Evolutionary conservation across 2,797 vertebrate genomes (phyloP), one percentile per base, ranked within the genome.

Genomic region (Takifugu ocellatus): DNA sequence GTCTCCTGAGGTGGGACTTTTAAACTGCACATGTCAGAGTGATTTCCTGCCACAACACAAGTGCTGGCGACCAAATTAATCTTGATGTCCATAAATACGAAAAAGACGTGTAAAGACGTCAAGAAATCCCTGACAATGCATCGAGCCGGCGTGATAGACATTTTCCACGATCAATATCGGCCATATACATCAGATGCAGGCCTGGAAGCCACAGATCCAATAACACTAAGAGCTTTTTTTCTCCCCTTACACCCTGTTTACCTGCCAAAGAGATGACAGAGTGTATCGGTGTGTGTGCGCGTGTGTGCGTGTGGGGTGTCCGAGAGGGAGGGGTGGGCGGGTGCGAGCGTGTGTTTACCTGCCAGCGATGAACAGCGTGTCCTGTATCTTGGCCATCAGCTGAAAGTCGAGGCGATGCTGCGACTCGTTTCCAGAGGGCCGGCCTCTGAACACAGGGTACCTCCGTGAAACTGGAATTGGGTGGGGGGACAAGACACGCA

Each of bases 351-450:
- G 55, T n/a, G 52, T 89, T 92, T 95, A 99, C 97, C 97, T 98
- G 94, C 97, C 96, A 89, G 96, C 92, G 58, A 99, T 97, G 92
- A 98, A 99, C 89, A 99, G 94, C 68, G 94, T 98, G 92, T 99
- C 96, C 92, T 94, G 96, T 90, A 99, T 99, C 91, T 94, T 96
- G 88, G 96, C 78, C 97, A 99, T 99, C 88, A 99, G 93, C 92
- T 99, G 97, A 92, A 98, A 99, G 94, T 98, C 97, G 83, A 99
- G 94, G 88, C 94, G 93, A 82, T 98, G 97, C 85, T 97, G 95
- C 54, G 97, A 98, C 89, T 99, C 97, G 68, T 99, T 99, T 87
- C 93, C 96, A 91, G 94, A 97, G 91, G 94, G 94, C 88, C 95
- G 91, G 92, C 96, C 97, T 93, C 94, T 95, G 92, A 99, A 99